Percentiles rank a stretch among this genome's conserved stretches.
phyloP scores from a whole-genome alignment of 2,797 vertebrate species.

The Chelonia mydas region DNA sequence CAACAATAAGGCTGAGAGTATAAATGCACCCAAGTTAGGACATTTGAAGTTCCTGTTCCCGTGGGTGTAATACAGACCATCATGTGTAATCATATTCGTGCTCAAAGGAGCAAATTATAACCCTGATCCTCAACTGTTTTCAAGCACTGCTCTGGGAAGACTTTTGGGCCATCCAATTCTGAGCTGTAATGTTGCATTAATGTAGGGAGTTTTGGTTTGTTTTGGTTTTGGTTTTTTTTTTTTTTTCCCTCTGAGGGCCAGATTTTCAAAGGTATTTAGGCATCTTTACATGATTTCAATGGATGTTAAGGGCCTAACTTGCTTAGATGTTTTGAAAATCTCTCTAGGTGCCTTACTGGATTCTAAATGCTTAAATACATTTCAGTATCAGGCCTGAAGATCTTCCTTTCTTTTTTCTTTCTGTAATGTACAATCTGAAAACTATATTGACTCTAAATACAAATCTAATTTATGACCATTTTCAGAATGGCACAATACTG shows the following conservation, averaged over 20 bases:
- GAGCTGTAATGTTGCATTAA: background rate
- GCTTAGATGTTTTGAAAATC: conserved; percentile 3
- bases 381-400: background rate
- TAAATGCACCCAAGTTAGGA: background rate
- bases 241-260: background rate
- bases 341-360: background rate
- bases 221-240: background rate
- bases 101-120: background rate
- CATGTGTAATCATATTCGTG: background rate
- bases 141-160: background rate
- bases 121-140: background rate
- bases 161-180: background rate
- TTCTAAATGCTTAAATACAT: background rate
- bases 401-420: no score
- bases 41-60: background rate
- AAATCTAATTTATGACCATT: conserved; percentile 25
- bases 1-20: background rate
- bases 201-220: rapidly evolving
- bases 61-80: background rate
- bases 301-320: background rate
- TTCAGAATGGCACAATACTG: background rate
- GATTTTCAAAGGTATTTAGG: conserved; percentile 9
- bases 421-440: background rate
- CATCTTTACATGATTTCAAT: background rate
- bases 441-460: conserved; percentile 24